Base-by-base conservation (phyloP, 2,113 vertebrate species). In the Pavo muticus region DNA sequence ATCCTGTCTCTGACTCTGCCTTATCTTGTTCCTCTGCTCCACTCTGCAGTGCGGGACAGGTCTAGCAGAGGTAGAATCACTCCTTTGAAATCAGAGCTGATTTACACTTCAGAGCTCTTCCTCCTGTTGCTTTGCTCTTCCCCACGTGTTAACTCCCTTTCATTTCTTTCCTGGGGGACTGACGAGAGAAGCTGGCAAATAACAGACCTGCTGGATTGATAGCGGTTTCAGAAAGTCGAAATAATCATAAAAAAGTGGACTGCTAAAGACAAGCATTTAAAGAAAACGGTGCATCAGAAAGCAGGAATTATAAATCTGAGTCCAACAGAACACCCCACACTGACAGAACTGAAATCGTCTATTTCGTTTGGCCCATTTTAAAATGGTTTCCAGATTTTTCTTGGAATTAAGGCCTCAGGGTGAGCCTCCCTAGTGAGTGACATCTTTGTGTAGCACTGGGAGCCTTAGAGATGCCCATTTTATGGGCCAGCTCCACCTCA, bases 221-320 rank as follows among this genome's bases (percentile, higher is more conserved):
- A 74, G 40, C 4, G 2, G 67, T 48, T 64, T 60, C 60, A 47
- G 75, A 37, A 72, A 88, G 35, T 35, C 17, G 47, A 61, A 90
- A 63, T 32, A 35, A 54, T 19, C 48, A 29, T 10, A 59, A 44
- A 27, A 57, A 24, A 54, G 6, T 0, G 19, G 19, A 39, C n/a
- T 10, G 54, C 19, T 54, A 13, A 48, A 65, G 27, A 37, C 9
- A 37, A 70, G 29, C 10, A 35, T 56, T 74, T 44, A 1, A 44
- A 42, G 57, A 0, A 1, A 44, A 45, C 21, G 3, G 3, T 1
- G 8, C 1, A 19, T 23, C 44, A 47, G 27, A 9, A 83, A 40
- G 30, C 2, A 44, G 5, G 39, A 44, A 72, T 25, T 3, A 35
- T 1, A 44, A 42, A 70, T 6, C 48, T 19, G 40, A 18, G 25